phyloP scores from a whole-genome alignment of 1,140 invertebrate genomes.

The Phthorimaea operculella region DNA sequence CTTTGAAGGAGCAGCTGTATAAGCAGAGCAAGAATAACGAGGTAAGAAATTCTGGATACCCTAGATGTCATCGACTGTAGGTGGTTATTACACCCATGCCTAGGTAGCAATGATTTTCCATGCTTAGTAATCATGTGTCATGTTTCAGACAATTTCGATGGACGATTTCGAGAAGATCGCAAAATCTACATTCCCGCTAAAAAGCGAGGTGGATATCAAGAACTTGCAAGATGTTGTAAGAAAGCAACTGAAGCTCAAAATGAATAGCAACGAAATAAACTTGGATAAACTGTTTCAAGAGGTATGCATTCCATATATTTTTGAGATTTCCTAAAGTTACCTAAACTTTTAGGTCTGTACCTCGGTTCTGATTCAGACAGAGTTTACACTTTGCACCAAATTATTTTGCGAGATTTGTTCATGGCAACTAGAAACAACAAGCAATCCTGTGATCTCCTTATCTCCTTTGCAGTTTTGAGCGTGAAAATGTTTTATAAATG shows the following conservation, averaged over 20 bases:
- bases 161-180: constrained; percentile 56
- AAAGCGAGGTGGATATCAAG: constrained; percentile 63
- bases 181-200: constrained; percentile 50
- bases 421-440: too few relatives aligned
- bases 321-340: too few relatives aligned
- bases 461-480: too few relatives aligned
- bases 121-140: too few relatives aligned
- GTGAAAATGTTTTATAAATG: too few relatives aligned
- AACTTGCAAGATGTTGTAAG: constrained; percentile 54
- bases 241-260: constrained; percentile 61
- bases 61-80: background rate
- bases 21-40: constrained; percentile 33
- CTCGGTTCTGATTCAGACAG: too few relatives aligned
- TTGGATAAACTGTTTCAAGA: constrained; percentile 59
- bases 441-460: too few relatives aligned
- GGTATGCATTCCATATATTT: constrained; percentile 33
- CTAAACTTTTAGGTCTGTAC: too few relatives aligned
- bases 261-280: constrained; percentile 47
- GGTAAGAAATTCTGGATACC: constrained; percentile 18
- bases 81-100: background rate
- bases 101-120: too few relatives aligned
- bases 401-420: too few relatives aligned
- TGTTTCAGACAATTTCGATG: constrained; percentile 45
- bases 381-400: too few relatives aligned
- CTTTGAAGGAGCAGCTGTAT: constrained; percentile 34